Conservation (phyloP, 37 sponge, comb jelly and placozoan genomes). For the Corticium candelabrum region DNA sequence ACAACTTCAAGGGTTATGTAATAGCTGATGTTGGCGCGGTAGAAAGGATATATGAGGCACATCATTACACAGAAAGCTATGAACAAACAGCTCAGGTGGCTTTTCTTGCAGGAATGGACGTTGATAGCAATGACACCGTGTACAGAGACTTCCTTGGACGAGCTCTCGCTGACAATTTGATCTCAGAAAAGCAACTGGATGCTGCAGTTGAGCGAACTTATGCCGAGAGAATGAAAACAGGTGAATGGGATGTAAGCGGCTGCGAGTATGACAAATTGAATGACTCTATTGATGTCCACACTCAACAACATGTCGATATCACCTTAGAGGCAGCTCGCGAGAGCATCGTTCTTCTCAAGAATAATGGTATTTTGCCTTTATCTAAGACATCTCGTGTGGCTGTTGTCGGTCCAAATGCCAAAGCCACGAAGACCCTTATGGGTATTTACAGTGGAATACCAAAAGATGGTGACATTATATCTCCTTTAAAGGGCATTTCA, state of each 20-base stretch:
- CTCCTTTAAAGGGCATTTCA: neutral
- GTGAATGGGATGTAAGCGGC: too few relatives aligned
- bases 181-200: too few relatives aligned
- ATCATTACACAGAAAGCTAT: neutral
- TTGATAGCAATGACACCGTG: neutral
- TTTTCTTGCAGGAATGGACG: neutral
- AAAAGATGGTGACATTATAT: neutral
- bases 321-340: neutral
- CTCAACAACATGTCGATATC: neutral
- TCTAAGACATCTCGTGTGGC: neutral
- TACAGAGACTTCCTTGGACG: neutral
- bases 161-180: too few relatives aligned
- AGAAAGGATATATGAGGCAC: neutral
- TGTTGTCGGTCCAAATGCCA: neutral
- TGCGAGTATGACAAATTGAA: too few relatives aligned
- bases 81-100: neutral
- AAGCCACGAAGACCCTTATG: neutral
- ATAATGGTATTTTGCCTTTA: neutral
- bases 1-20: neutral
- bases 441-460: neutral
- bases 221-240: too few relatives aligned
- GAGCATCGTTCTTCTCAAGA: constrained; percentile 1
- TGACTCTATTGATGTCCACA: neutral
- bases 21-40: neutral
- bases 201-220: too few relatives aligned